phyloP scores from a whole-genome alignment of 2,797 vertebrate genomes.

The Cossypha polioptera region DNA sequence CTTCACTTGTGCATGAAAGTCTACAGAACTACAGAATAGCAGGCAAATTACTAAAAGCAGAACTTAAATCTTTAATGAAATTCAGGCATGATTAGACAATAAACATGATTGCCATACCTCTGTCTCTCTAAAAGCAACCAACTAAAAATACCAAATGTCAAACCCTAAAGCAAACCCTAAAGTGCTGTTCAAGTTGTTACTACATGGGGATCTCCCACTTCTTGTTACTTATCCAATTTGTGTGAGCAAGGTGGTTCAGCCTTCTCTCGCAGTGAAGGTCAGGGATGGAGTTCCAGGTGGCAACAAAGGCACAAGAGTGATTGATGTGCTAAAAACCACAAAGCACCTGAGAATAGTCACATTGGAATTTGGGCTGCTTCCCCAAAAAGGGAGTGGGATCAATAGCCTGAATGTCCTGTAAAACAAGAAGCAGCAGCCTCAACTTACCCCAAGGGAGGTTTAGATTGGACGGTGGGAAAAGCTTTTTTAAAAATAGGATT shows the following conservation, averaged over 20 bases:
- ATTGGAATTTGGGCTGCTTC: background rate
- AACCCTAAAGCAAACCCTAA: background rate
- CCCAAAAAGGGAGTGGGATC: background rate
- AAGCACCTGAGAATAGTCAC: background rate
- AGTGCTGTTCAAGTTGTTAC: background rate
- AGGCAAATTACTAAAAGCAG: background rate
- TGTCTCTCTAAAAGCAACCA: background rate
- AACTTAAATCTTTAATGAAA: background rate
- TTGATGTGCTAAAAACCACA: background rate
- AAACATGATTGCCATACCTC: background rate
- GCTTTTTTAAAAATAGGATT: background rate
- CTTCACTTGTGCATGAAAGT: background rate
- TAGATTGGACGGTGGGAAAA: background rate
- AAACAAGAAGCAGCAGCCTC: background rate
- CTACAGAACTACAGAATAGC: rapidly evolving
- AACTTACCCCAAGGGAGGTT: background rate
- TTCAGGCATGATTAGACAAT: background rate
- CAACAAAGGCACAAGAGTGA: background rate
- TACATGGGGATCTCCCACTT: background rate
- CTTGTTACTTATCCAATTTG: background rate
- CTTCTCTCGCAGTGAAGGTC: background rate
- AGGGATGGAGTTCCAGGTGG: background rate
- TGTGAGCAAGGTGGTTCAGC: background rate
- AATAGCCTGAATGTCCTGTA: no score
- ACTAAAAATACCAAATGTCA: background rate